These are phyloP conservation scores for Parus major DNA, from an alignment of 2,113 vertebrate species.

Conservation along the genomic window DNA sequence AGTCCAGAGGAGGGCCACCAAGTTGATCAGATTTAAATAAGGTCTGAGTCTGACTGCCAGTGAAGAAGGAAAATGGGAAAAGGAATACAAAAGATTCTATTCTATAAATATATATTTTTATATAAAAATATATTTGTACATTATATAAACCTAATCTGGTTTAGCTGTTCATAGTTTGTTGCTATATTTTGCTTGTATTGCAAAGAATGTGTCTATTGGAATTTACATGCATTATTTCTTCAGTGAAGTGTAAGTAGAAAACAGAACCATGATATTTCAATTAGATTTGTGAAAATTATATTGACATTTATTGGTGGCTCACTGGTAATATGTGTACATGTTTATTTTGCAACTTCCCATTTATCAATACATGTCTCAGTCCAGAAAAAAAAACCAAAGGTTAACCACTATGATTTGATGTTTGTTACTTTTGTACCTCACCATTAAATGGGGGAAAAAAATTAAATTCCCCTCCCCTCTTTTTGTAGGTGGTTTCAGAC, in stretches of 20 bases:
- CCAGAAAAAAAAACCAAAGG: background rate
- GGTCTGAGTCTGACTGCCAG: background rate
- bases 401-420: background rate
- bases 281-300: background rate
- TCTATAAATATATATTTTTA: background rate
- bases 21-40: background rate
- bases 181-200: background rate
- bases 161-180: background rate
- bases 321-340: background rate
- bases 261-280: background rate
- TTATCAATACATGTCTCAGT: background rate
- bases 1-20: background rate
- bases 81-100: background rate
- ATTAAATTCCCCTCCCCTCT: background rate
- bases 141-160: background rate
- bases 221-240: background rate
- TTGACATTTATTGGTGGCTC: background rate
- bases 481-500: conserved; percentile 95
- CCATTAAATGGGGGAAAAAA: background rate
- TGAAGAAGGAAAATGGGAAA: background rate
- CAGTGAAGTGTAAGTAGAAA: background rate
- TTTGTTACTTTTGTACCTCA: background rate
- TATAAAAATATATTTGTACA: too few species aligned
- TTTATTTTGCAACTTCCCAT: background rate
- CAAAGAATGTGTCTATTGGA: background rate